Base-by-base conservation (phyloP, 2,888 invertebrate species). In the Drosophila leonis region DNA sequence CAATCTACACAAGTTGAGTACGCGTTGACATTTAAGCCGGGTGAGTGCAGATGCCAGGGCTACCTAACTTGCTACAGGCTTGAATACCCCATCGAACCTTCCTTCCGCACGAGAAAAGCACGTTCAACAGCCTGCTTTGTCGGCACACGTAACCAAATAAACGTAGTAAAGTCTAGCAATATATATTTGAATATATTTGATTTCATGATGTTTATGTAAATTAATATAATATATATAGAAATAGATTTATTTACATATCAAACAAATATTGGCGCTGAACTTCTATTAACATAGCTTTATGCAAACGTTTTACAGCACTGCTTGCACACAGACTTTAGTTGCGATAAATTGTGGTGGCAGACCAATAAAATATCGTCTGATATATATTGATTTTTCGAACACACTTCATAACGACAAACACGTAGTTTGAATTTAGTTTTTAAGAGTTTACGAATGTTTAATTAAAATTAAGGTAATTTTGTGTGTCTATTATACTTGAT, bases 331-430 rank as follows among this genome's bases (percentile, higher is more conserved):
- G 55, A 12, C 15, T 41, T 35, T 18, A 29, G 5, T 18, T 24
- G 6, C 56, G 77, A 78, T 65, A 42, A 42, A 0, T 37, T 46
- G 67, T 77, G 77, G 78, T 18, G 81, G 78, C 37, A 10, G 10
- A 0, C 18, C 67, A 56, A 78, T 80, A 60, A 60, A 7, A 9
- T 49, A 41, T 35, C 46, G 33, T 48, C 57, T n/a, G 15, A 42
- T 10, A 39, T 46, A 52, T 81, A 81, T 80, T 80, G 82, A 80
- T 81, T 80, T 80, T 80, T 71, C 79, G 79, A 80, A 56, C 52
- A 69, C 60, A 73, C 72, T 64, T 69, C 72, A 69, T 86, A 87
- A 88, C 84, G 84, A 85, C 90, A 84, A 84, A 87, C 88, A 73
- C 33, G 46, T 66, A 72, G 90, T 85, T 85, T 84, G 85, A 90